Conservation (phyloP, 2,888 invertebrate species). For the Caenorhabditis wallacei region DNA sequence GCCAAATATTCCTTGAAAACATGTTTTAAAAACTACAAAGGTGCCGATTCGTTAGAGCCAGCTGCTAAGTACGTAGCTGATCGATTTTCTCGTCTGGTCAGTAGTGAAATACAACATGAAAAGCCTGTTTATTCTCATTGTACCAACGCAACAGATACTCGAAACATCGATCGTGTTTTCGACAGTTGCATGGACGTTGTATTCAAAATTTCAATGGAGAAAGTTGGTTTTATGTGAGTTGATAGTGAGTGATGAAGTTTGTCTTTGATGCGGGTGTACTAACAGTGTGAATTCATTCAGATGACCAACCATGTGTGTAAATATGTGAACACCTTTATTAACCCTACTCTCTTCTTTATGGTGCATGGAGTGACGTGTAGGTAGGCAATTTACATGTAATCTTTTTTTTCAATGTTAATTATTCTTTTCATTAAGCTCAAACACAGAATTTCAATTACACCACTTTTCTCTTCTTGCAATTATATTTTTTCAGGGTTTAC, state of each 20-base stretch:
- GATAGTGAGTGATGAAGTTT: not conserved
- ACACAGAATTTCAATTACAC: too few relatives aligned
- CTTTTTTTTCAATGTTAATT: too few relatives aligned
- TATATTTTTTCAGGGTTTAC: too few relatives aligned
- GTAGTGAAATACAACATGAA: slow-evolving; percentile 77
- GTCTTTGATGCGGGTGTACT: not conserved
- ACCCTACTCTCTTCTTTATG: not conserved
- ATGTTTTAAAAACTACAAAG: slow-evolving; percentile 84
- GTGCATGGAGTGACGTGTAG: not conserved
- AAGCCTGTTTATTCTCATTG: slow-evolving; percentile 84
- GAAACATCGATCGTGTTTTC: slow-evolving; percentile 83
- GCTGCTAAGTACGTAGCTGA: slow-evolving; percentile 83
- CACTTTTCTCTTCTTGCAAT: too few relatives aligned
- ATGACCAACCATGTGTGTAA: not conserved
- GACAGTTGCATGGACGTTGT: slow-evolving; percentile 82
- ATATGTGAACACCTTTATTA: not conserved
- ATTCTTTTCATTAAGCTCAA: too few relatives aligned
- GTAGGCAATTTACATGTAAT: not conserved
- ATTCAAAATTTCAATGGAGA: slow-evolving; percentile 82
- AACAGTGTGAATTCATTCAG: not conserved
- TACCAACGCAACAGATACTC: slow-evolving; percentile 84
- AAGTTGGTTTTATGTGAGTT: slow-evolving; percentile 80
- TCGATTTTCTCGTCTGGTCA: slow-evolving; percentile 82
- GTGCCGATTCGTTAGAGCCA: slow-evolving; percentile 79
- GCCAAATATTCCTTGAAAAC: slow-evolving; percentile 75